These are phyloP conservation scores for Mylabris sibirica DNA, from an alignment of 2,888 invertebrate species.

Conservation along the genomic window DNA sequence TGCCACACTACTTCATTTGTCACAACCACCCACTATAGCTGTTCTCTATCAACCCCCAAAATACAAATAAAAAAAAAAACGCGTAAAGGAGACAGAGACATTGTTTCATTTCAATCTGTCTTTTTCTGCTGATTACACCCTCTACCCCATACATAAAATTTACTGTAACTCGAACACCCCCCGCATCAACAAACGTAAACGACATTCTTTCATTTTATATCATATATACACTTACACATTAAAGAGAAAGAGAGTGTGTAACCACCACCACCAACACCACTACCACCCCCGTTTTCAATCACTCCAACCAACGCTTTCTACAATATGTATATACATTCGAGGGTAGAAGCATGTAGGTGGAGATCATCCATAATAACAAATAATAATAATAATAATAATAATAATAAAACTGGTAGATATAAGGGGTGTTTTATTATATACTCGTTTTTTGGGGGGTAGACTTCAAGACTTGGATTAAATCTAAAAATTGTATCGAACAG, in stretches of 20 bases:
- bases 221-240: background rate
- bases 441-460: background rate
- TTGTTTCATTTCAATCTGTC: background rate
- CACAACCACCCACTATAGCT: background rate
- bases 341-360: slow-evolving; percentile 7
- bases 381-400: slow-evolving; percentile 10
- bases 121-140: background rate
- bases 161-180: background rate
- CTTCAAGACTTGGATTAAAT: slow-evolving; percentile 3
- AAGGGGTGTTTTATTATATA: slow-evolving; percentile 1
- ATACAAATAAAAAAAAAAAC: background rate
- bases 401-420: background rate
- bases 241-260: slow-evolving; percentile 13
- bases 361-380: slow-evolving; percentile 13
- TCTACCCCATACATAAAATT: too few species aligned
- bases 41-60: background rate
- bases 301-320: slow-evolving; percentile 13
- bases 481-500: slow-evolving; percentile 1
- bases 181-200: background rate
- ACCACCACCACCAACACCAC: background rate
- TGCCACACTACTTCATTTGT: background rate
- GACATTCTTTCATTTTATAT: background rate
- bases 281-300: slow-evolving; percentile 9
- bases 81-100: background rate
- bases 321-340: slow-evolving; percentile 1